Percentiles rank a stretch among this genome's conserved stretches.
phyloP scores from a whole-genome alignment of 2,113 vertebrate species.

The Prinia subflava region DNA sequence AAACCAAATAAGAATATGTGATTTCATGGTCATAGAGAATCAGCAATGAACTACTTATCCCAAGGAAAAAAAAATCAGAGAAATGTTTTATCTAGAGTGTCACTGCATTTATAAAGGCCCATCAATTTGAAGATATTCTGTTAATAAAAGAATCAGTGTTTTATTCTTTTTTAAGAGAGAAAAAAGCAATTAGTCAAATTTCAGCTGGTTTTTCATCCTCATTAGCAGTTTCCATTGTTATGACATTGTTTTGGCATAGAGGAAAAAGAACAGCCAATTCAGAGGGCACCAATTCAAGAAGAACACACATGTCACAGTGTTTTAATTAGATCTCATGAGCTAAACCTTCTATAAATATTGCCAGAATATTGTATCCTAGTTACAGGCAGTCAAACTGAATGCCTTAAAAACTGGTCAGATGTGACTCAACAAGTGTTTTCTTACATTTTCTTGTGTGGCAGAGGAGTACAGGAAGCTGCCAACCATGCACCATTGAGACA shows the following conservation, averaged over 20 bases:
- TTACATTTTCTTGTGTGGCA: neutral
- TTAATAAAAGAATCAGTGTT: neutral
- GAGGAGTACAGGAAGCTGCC: neutral
- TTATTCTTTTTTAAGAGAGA: neutral
- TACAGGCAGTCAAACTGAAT: neutral
- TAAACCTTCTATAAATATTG: conserved; percentile 35
- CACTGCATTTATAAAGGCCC: neutral
- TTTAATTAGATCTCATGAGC: conserved; percentile 73
- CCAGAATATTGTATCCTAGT: conserved; percentile 28
- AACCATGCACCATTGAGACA: neutral
- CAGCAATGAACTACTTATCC: neutral
- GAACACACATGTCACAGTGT: conserved; percentile 34
- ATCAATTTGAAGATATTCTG: neutral
- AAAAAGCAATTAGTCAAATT: conserved; percentile 4
- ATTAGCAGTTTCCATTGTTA: conserved; percentile 57
- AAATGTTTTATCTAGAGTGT: neutral
- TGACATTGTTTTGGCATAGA: conserved; percentile 50
- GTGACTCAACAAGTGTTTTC: neutral
- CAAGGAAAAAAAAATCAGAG: neutral
- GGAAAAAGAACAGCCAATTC: conserved; percentile 32
- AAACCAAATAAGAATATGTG: neutral
- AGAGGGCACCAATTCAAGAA: conserved; percentile 43
- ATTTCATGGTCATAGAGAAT: neutral
- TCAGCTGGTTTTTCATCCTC: conserved; percentile 48
- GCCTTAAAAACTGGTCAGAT: neutral